Evolutionary conservation across 2,113 vertebrate species (phyloP).

Genomic region (Andinoacara biseriatus): DNA sequence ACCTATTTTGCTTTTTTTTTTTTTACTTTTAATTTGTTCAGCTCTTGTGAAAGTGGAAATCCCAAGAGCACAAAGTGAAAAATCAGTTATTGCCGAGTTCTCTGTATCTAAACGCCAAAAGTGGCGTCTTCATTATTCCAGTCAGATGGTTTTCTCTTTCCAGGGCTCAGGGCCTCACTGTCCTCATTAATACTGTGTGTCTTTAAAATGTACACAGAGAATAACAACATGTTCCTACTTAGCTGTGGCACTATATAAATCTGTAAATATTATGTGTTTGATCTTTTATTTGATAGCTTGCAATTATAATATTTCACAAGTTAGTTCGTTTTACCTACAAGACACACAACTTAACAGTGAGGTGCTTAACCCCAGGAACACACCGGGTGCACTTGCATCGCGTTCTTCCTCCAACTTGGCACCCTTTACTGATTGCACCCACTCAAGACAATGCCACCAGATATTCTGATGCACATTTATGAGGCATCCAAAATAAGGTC

Average conservation of each 20-base stretch:
- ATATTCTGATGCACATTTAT: background rate
- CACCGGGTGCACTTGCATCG: too few relatives aligned
- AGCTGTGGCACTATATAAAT: background rate
- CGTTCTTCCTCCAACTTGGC: too few relatives aligned
- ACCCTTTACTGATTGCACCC: background rate
- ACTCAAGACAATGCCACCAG: background rate
- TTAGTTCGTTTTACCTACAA: background rate
- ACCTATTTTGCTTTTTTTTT: background rate
- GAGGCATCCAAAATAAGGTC: background rate
- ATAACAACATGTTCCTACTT: background rate
- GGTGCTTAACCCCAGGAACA: too few relatives aligned
- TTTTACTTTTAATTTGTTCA: background rate
- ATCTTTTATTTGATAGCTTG: background rate
- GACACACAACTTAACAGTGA: background rate
- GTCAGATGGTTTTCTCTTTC: background rate
- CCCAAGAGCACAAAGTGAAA: background rate
- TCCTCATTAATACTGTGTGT: background rate
- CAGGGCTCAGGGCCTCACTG: background rate
- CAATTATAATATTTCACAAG: background rate
- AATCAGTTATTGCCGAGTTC: background rate
- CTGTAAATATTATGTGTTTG: background rate
- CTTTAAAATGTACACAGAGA: background rate
- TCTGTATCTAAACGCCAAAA: background rate
- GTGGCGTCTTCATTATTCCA: constrained; percentile 18
- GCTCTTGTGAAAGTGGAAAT: background rate